Percentiles rank a stretch among this genome's conserved stretches.
Conservation (phyloP, 2,113 vertebrate species). For the Mellivora capensis region DNA sequence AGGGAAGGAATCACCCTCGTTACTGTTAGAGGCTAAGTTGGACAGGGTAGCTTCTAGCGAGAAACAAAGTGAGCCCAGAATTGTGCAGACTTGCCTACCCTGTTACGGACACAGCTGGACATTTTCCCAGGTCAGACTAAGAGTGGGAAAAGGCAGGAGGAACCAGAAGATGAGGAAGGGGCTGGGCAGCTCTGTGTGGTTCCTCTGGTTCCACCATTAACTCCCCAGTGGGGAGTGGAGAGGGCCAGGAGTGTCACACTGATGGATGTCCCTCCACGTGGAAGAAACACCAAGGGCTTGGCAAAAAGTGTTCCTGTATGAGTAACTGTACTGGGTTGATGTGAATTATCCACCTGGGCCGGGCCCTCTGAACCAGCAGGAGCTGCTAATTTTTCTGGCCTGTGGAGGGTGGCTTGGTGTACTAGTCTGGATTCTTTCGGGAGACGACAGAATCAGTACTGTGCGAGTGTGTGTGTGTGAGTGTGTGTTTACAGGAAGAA, state of each 20-base stretch:
- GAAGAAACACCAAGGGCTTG: not conserved
- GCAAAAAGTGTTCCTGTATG: not conserved
- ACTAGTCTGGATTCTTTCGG: not conserved
- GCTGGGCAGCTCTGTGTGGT: not conserved
- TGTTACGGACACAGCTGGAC: not conserved
- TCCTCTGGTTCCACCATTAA: not conserved
- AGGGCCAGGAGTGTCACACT: not conserved
- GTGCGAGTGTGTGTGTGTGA: not conserved
- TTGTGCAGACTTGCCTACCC: not conserved
- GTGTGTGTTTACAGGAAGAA: not conserved
- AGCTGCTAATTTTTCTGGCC: not conserved
- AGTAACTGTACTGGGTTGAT: not conserved
- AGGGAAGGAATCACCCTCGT: not conserved
- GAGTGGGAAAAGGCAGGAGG: not conserved
- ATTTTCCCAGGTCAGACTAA: not conserved
- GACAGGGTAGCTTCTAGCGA: not conserved
- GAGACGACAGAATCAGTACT: not conserved
- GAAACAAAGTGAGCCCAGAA: not conserved
- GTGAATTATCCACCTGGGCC: not conserved
- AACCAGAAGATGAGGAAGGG: not conserved
- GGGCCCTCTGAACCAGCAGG: not conserved
- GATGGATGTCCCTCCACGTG: not conserved
- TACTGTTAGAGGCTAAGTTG: not conserved
- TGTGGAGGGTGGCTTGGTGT: not conserved
- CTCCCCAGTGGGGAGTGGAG: not conserved